Evolutionary conservation across 2,113 vertebrate genomes (phyloP), one percentile per base, ranked within the genome.

Genomic region (Chascanopsetta lugubris): DNA sequence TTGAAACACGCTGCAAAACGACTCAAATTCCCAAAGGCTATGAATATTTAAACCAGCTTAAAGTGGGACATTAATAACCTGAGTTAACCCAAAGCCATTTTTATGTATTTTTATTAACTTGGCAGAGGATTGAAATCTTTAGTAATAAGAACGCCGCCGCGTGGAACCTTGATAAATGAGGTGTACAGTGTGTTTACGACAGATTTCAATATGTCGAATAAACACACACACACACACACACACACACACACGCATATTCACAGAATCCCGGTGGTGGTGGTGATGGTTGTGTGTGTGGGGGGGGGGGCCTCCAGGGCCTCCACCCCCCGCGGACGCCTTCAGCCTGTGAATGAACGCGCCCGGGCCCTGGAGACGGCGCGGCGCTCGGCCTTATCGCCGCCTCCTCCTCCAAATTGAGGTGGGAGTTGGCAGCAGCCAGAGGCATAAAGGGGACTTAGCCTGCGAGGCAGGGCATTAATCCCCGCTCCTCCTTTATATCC

Each of bases 361-460:
- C 61, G n/a, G n/a, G 60, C 83, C 75, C 67, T 50, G 71, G 77
- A 82, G 78, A 89, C 36, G 5, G 42, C 13, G 36, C 76, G n/a
- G n/a, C 10, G 29, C 62, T 61, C 32, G 58, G 79, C 79, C 77
- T 86, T 85, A 80, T 75, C 79, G 83, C 78, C 73, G 79, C 26
- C n/a, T n/a, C 75, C 75, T 57, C 66, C 65, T 81, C 50, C 76
- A 92, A 90, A 92, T 92, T 93, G 86, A 91, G 80, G 75, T 83
- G 89, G 91, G 92, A 92, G 83, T 82, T 79, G 70, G 61, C 63
- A 15, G 75, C 70, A 34, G 57, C 75, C 77, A 76, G 79, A 20
- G 81, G 83, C 83, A 88, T 91, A 86, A 84, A 88, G 62, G 64
- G 83, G 86, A 83, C 84, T 89, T 86, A 67, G 76, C 63, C 61